Conservation (phyloP, 2,888 invertebrate genomes). For the Harpalus rufipes region DNA sequence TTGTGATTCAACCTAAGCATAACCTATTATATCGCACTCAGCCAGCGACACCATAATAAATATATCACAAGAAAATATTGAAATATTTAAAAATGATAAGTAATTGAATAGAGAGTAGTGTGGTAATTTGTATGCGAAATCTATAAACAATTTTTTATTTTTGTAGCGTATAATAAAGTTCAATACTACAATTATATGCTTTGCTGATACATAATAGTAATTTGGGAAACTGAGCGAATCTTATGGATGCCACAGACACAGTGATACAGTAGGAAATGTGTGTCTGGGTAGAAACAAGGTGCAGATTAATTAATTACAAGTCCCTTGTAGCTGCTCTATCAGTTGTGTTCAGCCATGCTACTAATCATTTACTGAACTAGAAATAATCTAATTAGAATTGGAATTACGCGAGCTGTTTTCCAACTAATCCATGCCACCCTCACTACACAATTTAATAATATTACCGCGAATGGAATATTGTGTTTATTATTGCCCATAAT, state of each 20-base stretch:
- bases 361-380: conserved; percentile 39
- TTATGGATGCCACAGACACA: not conserved
- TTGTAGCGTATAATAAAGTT: no score
- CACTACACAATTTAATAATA: conserved; percentile 1
- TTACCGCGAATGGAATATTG: not conserved
- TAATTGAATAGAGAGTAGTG: no score
- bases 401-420: conserved; percentile 5
- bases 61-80: no score
- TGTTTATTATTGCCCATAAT: not conserved
- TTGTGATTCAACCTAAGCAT: no score
- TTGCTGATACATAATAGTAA: not conserved
- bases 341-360: conserved; percentile 30
- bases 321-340: not conserved
- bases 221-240: not conserved
- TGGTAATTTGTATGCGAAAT: no score
- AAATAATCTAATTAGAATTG: conserved; percentile 33
- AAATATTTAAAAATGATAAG: no score
- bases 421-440: not conserved
- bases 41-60: no score
- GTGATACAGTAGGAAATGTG: not conserved
- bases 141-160: no score
- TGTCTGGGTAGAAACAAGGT: conserved; percentile 12
- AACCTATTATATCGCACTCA: no score
- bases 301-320: conserved; percentile 16
- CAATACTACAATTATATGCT: not conserved